Evolutionary conservation across 2,888 invertebrate genomes (phyloP).

Genomic region (Schizaphis graminum): DNA sequence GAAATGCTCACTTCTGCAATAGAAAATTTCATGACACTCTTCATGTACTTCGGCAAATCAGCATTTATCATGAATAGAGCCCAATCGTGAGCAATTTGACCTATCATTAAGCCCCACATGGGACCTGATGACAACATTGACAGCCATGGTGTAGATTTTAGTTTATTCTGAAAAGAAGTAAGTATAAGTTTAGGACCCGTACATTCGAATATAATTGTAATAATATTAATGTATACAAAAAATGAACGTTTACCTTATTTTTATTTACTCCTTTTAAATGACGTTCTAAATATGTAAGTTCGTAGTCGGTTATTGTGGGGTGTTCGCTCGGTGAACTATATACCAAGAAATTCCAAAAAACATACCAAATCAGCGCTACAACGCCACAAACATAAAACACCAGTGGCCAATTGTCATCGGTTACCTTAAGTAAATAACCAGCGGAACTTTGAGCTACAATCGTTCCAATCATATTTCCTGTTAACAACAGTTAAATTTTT

Average conservation of each 20-base stretch:
- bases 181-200: neutral
- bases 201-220: neutral
- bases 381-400: slow-evolving; percentile 76
- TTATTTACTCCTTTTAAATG: slow-evolving; percentile 73
- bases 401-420: slow-evolving; percentile 73
- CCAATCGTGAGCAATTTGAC: slow-evolving; percentile 77
- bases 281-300: slow-evolving; percentile 78
- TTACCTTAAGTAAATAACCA: slow-evolving; percentile 72
- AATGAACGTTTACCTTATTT: slow-evolving; percentile 57
- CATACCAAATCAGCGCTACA: slow-evolving; percentile 74
- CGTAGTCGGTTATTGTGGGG: slow-evolving; percentile 81
- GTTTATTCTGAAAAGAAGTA: slow-evolving; percentile 57
- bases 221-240: neutral
- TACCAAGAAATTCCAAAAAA: slow-evolving; percentile 72
- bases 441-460: slow-evolving; percentile 74
- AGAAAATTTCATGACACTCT: slow-evolving; percentile 78
- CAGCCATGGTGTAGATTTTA: slow-evolving; percentile 78
- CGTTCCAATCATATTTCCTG: slow-evolving; percentile 74
- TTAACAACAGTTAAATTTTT: too few species aligned
- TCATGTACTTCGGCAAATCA: slow-evolving; percentile 80
- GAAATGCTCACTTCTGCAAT: slow-evolving; percentile 73
- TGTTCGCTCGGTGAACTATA: slow-evolving; percentile 77
- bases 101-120: slow-evolving; percentile 71
- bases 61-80: slow-evolving; percentile 81
- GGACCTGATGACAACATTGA: slow-evolving; percentile 75